These are phyloP conservation scores for Sula dactylatra DNA, from an alignment of 2,113 vertebrate species.

Conservation along the genomic window DNA sequence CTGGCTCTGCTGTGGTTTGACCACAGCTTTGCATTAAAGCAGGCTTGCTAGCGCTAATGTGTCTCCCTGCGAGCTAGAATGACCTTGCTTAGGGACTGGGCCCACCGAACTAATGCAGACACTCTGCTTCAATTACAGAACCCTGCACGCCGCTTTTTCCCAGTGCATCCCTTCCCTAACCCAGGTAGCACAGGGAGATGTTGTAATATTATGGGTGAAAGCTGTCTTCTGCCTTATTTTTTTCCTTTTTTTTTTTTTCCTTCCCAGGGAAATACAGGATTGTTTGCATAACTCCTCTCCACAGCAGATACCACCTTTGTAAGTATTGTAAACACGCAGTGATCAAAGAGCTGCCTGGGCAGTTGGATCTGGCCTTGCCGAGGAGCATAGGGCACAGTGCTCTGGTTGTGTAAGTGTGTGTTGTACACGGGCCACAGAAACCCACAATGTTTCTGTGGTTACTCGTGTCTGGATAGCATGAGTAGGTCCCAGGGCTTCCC, in stretches of 20 bases:
- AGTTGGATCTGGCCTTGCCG: background rate
- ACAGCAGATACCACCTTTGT: background rate
- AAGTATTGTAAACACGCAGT: background rate
- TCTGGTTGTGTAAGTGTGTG: background rate
- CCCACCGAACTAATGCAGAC: background rate
- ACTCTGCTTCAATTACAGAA: background rate
- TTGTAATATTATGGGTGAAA: background rate
- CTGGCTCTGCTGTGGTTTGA: background rate
- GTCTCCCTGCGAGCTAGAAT: background rate
- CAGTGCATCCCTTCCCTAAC: background rate
- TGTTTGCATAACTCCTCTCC: background rate
- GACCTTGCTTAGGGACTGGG: background rate
- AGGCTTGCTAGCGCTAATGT: background rate
- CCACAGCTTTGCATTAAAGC: background rate
- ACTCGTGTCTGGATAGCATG: background rate
- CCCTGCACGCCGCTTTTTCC: rapidly evolving
- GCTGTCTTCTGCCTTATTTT: background rate
- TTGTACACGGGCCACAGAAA: background rate
- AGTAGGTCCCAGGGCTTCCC: constrained; percentile 6
- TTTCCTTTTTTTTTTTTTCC: background rate
- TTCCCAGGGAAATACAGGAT: background rate
- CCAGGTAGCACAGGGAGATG: rapidly evolving
- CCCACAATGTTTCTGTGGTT: background rate
- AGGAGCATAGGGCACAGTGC: background rate
- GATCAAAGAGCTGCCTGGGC: background rate